Base-by-base conservation (phyloP, 1,140 invertebrate species). In the Drosophila rhopaloa region DNA sequence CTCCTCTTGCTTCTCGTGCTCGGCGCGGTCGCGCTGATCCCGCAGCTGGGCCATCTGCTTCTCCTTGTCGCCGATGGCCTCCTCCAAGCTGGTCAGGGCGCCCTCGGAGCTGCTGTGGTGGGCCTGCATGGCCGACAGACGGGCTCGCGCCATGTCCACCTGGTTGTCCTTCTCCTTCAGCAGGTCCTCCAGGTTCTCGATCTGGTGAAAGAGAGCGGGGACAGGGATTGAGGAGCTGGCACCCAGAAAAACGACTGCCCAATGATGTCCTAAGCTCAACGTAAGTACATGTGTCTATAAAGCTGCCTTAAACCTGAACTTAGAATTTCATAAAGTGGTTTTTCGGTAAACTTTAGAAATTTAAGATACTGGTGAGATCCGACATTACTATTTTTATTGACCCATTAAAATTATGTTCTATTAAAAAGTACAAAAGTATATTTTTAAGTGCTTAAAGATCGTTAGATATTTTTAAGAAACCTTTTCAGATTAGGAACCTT, bases 161-260 rank as follows among this genome's bases (percentile, higher is more conserved):
- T 99, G 98, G 92, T 98, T 98, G 93, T 99, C 98, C 93, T 99
- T 99, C 93, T 99, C 98, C 93, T 98, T 98, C 10, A 99, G 94
- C 50, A 98, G 94, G 91, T 99, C 98, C 94, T 99, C 98, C 44
- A 99, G 93, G 93, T 98, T 98, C 93, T 99, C 98, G 92, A 99
- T 98, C 97, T 99, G 41, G 9, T 35, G 47, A 50, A 40, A 57
- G 41, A 50, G 43, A 35, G 14, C 14, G 38, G 47, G 43, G 9
- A 13, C 14, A 27, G 47, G 43, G 9, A n/a, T 48, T 62, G 19
- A 67, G 56, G 40, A 50, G 48, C 16, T 61, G 7, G 27, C 11
- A 24, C 4, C 11, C n/a, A 24, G 13, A 59, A 37, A 8, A 32
- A 5, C 10, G 9, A 50, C 14, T 13, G 48, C 10, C 10, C 14